Conservation (phyloP, 2,888 invertebrate genomes). For the Drosophila ustulata region DNA sequence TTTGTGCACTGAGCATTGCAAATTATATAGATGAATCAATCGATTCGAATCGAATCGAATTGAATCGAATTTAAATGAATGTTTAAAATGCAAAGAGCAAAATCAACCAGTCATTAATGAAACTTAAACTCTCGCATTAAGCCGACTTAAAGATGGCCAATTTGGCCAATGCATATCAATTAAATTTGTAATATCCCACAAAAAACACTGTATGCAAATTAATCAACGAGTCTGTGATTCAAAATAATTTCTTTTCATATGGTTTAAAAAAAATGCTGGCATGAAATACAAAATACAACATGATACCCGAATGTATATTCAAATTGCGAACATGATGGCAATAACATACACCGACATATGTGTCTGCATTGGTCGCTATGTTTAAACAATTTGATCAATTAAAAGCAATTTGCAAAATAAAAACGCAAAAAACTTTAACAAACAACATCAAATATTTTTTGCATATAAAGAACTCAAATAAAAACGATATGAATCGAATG, state of each 20-base stretch:
- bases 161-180: conserved; percentile 3
- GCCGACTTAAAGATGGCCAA: neutral
- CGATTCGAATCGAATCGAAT: conserved; percentile 2
- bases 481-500: conserved; percentile 29
- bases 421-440: conserved; percentile 23
- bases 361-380: conserved; percentile 36
- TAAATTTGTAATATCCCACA: conserved; percentile 7
- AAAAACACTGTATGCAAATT: conserved; percentile 21
- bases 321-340: conserved; percentile 10
- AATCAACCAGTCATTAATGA: conserved; percentile 9
- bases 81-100: conserved; percentile 1
- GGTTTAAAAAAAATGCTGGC: neutral
- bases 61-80: neutral
- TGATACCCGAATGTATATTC: conserved; percentile 5
- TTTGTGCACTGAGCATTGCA: conserved; percentile 41
- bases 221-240: conserved; percentile 19
- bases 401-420: conserved; percentile 61
- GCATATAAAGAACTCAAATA: conserved; percentile 19
- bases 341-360: conserved; percentile 19
- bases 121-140: neutral
- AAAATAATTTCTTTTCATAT: conserved; percentile 11
- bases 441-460: conserved; percentile 35
- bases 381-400: conserved; percentile 72
- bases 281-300: neutral
- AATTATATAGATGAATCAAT: conserved; percentile 25